Evolutionary conservation across 2,888 invertebrate genomes (phyloP), one percentile per base, ranked within the genome.

Genomic region (Crematogaster levior): DNA sequence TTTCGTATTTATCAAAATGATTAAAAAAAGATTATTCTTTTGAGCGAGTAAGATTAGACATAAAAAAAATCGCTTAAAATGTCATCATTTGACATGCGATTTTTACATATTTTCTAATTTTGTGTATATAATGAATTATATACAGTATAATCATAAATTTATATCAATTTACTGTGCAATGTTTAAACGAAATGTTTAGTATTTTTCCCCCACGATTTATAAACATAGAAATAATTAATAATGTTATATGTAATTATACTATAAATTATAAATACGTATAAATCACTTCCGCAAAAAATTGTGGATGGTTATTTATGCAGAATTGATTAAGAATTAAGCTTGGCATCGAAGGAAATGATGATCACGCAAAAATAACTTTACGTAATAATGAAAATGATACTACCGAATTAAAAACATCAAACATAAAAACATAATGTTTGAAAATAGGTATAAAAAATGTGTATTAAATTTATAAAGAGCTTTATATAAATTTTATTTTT

Each of bases 311-410:
- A 51, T 1, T 9, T 1, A 2, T 15, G 5, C 21, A 5, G 30
- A 73, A 60, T 43, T 56, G 6, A 46, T 15, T 60, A 21, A 73
- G 0, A 9, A 15, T 6, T 4, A 37, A 56, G 27, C 6, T 40
- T 27, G 24, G 5, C 7, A 9, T 73, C 34, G 34, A 43, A 73
- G 27, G 15, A 82, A 40, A 65, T 27, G 37, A 82, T 79, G 73
- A 84, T 27, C 3, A 27, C 48, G 63, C 43, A 82, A 66, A 61
- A 70, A 53, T 30, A 24, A 61, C 6, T 61, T 46, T 30, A 46
- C 18, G 1, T 15, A 21, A 21, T 27, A 21, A 21, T 15, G 0
- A 3, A 60, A 73, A 34, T 21, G 34, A 46, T 34, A 24, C 9
- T 46, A 48, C 5, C 0, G 5, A 46, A 46, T 48, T 46, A 21